These are phyloP conservation scores for Denticeps clupeoides DNA, from an alignment of 2,797 vertebrate species.

Conservation along the genomic window DNA sequence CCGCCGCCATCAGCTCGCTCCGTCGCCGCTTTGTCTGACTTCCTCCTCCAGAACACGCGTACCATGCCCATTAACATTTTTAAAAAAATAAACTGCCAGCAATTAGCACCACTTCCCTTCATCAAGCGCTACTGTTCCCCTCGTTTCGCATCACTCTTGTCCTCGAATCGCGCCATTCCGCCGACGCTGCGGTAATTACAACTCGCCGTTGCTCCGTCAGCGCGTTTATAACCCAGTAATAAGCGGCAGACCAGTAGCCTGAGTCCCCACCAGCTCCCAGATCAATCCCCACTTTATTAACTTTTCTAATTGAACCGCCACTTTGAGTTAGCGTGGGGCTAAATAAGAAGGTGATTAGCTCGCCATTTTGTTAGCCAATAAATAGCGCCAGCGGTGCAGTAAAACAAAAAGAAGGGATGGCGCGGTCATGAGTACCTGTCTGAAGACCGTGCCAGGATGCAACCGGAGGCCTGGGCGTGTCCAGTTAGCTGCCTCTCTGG, in stretches of 20 bases:
- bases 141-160: no score
- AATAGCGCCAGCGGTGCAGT: conserved; percentile 3
- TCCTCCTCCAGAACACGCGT: conserved; percentile 10
- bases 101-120: no score
- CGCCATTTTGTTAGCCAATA: conserved; percentile 10
- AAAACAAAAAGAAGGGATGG: conserved; percentile 6
- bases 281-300: conserved; percentile 24
- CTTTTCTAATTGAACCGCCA: conserved; percentile 21
- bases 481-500: no score
- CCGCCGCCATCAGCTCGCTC: conserved; percentile 58
- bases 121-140: no score
- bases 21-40: conserved; percentile 48
- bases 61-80: no score
- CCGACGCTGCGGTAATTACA: no score
- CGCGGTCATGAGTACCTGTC: conserved; percentile 7
- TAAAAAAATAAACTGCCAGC: no score
- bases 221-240: not conserved
- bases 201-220: not conserved
- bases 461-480: no score
- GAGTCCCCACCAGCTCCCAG: not conserved
- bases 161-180: no score
- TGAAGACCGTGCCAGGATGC: conserved; percentile 6
- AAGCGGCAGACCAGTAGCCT: not conserved
- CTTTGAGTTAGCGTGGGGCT: conserved; percentile 16
- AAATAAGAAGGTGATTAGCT: conserved; percentile 14